Evolutionary conservation across 2,113 vertebrate species (phyloP).

Genomic region (Spilogale gracilis): DNA sequence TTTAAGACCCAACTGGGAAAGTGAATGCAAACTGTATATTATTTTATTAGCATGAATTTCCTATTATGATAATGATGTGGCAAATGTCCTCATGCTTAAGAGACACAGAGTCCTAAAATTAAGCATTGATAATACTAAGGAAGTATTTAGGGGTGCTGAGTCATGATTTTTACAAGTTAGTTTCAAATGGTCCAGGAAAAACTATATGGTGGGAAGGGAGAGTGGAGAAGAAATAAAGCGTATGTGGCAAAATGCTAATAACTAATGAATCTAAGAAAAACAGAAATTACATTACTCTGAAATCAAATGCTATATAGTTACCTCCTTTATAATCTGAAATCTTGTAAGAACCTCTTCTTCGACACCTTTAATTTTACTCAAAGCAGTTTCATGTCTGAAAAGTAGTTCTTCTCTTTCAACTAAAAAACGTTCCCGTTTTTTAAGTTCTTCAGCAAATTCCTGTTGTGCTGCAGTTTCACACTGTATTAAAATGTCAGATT

Average conservation of each 20-base stretch:
- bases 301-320: constrained; percentile 64
- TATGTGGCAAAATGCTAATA: constrained; percentile 9
- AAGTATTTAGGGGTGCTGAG: neutral
- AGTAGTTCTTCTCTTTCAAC: constrained; percentile 87
- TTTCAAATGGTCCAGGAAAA: neutral
- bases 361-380: constrained; percentile 88
- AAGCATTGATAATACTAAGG: neutral
- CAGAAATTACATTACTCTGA: neutral
- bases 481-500: constrained; percentile 81
- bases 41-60: constrained; percentile 2
- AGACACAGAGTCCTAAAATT: neutral
- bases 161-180: neutral
- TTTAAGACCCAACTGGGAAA: neutral
- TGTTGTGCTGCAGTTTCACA: constrained; percentile 90
- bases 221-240: neutral
- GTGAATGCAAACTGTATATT: neutral
- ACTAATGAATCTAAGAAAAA: neutral
- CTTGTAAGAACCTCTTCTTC: constrained; percentile 89
- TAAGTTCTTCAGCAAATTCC: constrained; percentile 89
- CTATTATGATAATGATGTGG: neutral
- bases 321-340: constrained; percentile 91
- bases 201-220: neutral
- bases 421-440: constrained; percentile 87
- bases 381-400: constrained; percentile 88
- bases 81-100: neutral